A percentile compares a stretch with the other conserved stretches of the same genome.
These are phyloP conservation scores for Malaclemys terrapin DNA, from an alignment of 2,113 vertebrate genomes.

Conservation along the genomic window DNA sequence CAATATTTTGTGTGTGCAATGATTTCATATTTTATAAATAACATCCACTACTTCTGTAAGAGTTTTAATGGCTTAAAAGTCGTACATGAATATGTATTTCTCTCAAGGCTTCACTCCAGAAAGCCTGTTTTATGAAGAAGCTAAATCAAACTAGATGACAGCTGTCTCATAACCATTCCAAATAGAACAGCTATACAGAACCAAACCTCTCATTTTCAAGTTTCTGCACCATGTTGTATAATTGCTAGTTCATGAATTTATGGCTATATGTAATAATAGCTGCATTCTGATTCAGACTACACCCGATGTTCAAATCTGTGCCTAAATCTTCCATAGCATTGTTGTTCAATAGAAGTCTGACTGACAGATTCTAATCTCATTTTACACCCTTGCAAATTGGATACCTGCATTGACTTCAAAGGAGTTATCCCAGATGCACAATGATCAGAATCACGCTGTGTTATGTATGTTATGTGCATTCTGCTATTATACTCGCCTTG, in stretches of 20 bases:
- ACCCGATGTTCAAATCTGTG: not conserved
- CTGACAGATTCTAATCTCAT: not conserved
- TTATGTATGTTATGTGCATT: not conserved
- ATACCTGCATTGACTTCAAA: not conserved
- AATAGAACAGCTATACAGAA: slow-evolving; percentile 40
- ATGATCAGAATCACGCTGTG: not conserved
- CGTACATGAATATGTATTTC: slow-evolving; percentile 27
- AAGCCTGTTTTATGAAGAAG: slow-evolving; percentile 60
- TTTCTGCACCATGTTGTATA: not conserved
- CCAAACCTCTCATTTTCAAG: slow-evolving; percentile 41
- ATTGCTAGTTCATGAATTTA: slow-evolving; percentile 2
- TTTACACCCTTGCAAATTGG: not conserved
- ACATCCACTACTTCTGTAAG: slow-evolving; percentile 33
- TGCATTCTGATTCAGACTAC: not conserved
- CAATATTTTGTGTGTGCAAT: not conserved
- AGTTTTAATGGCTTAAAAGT: slow-evolving; percentile 6
- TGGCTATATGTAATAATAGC: not conserved
- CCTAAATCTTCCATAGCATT: not conserved
- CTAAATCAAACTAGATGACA: slow-evolving; percentile 53
- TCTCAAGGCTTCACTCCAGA: slow-evolving; percentile 39
- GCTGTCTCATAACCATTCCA: slow-evolving; percentile 52
- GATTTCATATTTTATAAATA: slow-evolving; percentile 1
- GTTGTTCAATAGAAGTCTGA: not conserved
- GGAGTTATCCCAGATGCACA: not conserved
- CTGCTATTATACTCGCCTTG: not conserved